A percentile compares a stretch with the other conserved stretches of the same genome.
Evolutionary conservation across 2,113 vertebrate species (phyloP).

Genomic region (Gadus macrocephalus): DNA sequence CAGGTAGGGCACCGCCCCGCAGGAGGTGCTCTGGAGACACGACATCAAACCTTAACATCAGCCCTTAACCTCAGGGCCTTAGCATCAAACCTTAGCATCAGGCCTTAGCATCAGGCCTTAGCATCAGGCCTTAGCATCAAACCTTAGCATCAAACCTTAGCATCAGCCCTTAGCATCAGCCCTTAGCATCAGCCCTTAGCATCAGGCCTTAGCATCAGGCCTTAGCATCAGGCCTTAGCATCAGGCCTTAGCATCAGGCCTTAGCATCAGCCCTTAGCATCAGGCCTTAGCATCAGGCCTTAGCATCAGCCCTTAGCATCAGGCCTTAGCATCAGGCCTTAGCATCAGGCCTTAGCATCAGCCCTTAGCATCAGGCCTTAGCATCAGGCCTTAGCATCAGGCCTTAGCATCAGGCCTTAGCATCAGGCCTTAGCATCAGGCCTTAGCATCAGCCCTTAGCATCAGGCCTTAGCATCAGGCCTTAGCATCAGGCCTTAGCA

Average conservation of each 20-base stretch:
- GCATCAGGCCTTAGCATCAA: background rate
- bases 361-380: too few relatives aligned
- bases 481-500: background rate
- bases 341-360: background rate
- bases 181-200: background rate
- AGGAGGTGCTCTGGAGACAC: conserved; percentile 61
- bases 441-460: background rate
- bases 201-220: too few relatives aligned
- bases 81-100: background rate
- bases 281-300: too few relatives aligned
- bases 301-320: background rate
- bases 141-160: background rate
- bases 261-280: too few relatives aligned
- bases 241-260: background rate
- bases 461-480: too few relatives aligned
- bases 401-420: too few relatives aligned
- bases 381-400: background rate
- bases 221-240: background rate
- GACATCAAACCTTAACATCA: background rate
- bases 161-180: background rate
- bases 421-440: too few relatives aligned
- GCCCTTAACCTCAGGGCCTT: too few relatives aligned
- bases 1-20: conserved; percentile 81
- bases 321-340: background rate
- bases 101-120: background rate